Base-by-base conservation (phyloP, 2,888 invertebrate genomes). In the Sphaerophoria rueppellii region DNA sequence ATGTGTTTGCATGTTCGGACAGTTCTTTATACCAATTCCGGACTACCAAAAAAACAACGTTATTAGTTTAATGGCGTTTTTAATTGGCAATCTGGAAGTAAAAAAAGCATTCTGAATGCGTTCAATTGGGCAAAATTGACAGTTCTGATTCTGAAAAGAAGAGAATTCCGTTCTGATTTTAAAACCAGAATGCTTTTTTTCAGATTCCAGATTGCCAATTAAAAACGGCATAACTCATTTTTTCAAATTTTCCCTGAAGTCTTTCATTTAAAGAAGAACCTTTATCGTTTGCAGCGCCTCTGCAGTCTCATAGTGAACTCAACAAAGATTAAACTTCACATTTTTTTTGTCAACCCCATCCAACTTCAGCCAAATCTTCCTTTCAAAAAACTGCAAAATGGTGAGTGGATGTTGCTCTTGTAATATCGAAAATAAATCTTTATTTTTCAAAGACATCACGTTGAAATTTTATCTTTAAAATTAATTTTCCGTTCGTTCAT, bases 371-470 rank as follows among this genome's bases (percentile, higher is more conserved):
- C 63, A 87, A 52, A 87, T 90, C 90, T 89, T 89, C 90, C 91
- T 91, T 91, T 91, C 89, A 87, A 88, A 79, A 90, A 89, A 88
- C 88, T 87, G 89, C 87, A 91, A 91, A 88, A 91, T 91, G 91
- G 91, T 91, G 90, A 91, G 91, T 91, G 89, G 89, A 89, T 87
- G 90, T 89, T 72, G 82, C 40, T 87, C 70, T 78, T 65, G 14
- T 48, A 55, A 63, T 34, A 73, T 46, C 50, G 6, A 65, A 57
- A 76, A 72, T 72, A 74, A 87, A 87, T 87, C 87, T 77, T 67
- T 7, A 60, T 71, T 77, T 83, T 81, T 76, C 78, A 67, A 74
- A 77, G 76, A 60, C 87, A 87, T 87, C 87, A 61, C 71, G 24
- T 54, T 14, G 50, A 9, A 60, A 70, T 60, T 63, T 69, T 37